Evolutionary conservation across 2,113 vertebrate species (phyloP).

Genomic region (Ceratotherium simum): DNA sequence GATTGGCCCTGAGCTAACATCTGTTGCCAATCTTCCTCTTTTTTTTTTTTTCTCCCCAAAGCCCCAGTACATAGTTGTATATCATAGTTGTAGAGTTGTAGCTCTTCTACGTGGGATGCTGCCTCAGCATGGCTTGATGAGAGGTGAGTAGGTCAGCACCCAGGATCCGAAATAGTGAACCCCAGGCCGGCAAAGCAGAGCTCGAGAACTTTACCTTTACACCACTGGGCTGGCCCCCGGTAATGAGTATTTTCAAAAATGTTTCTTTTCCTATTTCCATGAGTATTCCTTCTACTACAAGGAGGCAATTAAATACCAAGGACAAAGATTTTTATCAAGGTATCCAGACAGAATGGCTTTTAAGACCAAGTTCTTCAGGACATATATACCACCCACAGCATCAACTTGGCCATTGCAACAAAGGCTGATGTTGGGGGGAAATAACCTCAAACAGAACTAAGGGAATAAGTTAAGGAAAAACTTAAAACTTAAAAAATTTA

Average conservation of each 20-base stretch:
- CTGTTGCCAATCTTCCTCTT: no score
- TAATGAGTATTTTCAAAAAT: neutral
- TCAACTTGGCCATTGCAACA: neutral
- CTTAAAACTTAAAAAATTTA: neutral
- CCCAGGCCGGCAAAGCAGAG: no score
- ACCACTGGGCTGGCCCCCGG: neutral
- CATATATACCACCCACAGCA: fast-evolving
- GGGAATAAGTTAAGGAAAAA: neutral
- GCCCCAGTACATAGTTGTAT: no score
- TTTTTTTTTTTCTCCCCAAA: no score
- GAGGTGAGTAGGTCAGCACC: no score
- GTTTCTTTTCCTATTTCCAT: neutral
- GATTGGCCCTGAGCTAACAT: no score
- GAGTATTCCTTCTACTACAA: conserved; percentile 7
- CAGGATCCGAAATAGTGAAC: no score
- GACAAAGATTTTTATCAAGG: neutral
- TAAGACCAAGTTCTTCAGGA: neutral
- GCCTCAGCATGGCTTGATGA: no score
- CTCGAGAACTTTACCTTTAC: no score
- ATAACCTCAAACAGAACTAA: neutral
- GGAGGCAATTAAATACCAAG: neutral
- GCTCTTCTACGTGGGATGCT: no score
- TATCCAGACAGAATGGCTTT: neutral
- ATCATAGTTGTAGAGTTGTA: no score
- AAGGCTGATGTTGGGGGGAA: neutral